Evolutionary conservation across 1,140 invertebrate genomes (phyloP), one percentile per base, ranked within the genome.

Genomic region (Apolygus lucorum): DNA sequence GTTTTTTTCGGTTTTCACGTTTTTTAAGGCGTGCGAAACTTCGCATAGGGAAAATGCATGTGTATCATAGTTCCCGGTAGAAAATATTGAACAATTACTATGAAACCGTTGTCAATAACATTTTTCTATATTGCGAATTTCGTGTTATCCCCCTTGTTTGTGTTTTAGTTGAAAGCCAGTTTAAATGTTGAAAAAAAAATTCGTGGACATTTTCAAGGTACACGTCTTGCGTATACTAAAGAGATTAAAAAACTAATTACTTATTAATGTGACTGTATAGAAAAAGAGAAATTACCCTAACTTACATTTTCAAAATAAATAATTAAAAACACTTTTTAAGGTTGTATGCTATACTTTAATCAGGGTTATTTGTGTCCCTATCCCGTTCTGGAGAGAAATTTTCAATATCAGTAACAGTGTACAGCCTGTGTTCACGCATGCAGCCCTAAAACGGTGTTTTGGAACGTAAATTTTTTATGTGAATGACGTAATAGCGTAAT

Each of bases 211-310:
- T 42, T 4, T 42, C 34, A 42, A 42, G 34, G 34, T 8, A 42
- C 34, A 42, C 34, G 34, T 42, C 17, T 42, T 42, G 34, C 17
- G 54, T 68, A 63, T 68, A 68, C 68, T 68, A 59, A 68, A 59
- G 28, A 22, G 13, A 52, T 68, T 68, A 68, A 62, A 59, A 59
- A 34, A 68, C 17, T 68, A 68, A 59, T 28, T 8, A 42, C 34
- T 42, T 62, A 28, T 42, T 68, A 42, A 68, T 62, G 52, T 68
- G 68, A 52, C 68, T 68, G 52, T 21, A 68, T 62, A 68, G 52
- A 11, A 42, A 42, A 42, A 42, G 34, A 42, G 34, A 42, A 42
- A 17, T 42, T 17, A 52, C 21, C 52, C 17, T 1, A 67, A 67
- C 11, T 63, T 63, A n/a, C 27, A 24, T 66, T 67, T 67, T 26